These are phyloP conservation scores for Bhutanitis thaidina DNA, from an alignment of 2,888 invertebrate species.

Conservation along the genomic window DNA sequence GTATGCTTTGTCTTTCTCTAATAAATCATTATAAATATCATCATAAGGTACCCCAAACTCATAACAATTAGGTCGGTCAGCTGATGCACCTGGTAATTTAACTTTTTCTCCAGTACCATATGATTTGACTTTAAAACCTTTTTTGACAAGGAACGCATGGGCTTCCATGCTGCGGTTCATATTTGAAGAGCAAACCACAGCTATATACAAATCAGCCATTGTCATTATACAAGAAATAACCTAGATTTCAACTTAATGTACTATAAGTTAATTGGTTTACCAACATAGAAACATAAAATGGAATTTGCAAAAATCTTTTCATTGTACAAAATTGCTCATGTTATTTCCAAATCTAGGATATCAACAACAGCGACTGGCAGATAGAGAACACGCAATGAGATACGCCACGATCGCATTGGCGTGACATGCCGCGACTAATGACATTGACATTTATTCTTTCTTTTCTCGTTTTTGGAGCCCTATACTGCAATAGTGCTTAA, in stretches of 20 bases:
- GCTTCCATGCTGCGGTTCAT: slow-evolving; percentile 99
- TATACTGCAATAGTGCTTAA: too few relatives aligned
- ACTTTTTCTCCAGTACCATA: slow-evolving; percentile 97
- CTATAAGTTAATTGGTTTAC: slow-evolving; percentile 1
- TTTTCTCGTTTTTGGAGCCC: too few relatives aligned
- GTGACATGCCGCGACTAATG: slow-evolving; percentile 10
- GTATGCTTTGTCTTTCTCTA: slow-evolving; percentile 93
- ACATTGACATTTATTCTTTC: not conserved
- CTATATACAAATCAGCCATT: slow-evolving; percentile 84
- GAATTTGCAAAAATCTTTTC: slow-evolving; percentile 2
- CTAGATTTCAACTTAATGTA: not conserved
- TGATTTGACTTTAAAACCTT: slow-evolving; percentile 96
- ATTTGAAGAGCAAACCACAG: slow-evolving; percentile 99
- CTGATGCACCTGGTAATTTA: slow-evolving; percentile 96
- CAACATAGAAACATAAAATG: slow-evolving; percentile 6
- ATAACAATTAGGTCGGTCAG: slow-evolving; percentile 97
- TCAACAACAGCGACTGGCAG: slow-evolving; percentile 7
- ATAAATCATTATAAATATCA: slow-evolving; percentile 95
- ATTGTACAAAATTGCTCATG: slow-evolving; percentile 18
- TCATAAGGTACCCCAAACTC: slow-evolving; percentile 98
- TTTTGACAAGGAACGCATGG: slow-evolving; percentile 97
- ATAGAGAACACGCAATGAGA: too few relatives aligned
- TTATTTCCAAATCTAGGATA: slow-evolving; percentile 9
- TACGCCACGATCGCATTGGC: too few relatives aligned
- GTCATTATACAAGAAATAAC: slow-evolving; percentile 5